Evolutionary conservation across 1,140 invertebrate genomes (phyloP).

Genomic region (Hylaeus volcanicus): DNA sequence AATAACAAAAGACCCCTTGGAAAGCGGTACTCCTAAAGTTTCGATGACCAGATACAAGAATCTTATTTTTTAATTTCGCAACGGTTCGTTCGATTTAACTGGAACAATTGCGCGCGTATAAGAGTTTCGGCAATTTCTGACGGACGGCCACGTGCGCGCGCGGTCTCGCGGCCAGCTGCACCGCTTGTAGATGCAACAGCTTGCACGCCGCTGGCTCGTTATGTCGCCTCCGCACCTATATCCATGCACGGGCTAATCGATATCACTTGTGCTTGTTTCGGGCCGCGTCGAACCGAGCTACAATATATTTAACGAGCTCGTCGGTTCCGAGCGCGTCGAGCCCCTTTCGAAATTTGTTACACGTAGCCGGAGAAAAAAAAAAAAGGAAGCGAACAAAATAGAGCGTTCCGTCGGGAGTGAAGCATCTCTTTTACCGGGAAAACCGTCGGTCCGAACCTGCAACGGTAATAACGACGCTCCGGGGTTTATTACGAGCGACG

Average conservation of each 20-base stretch:
- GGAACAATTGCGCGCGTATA: too few relatives aligned
- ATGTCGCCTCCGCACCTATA: not conserved
- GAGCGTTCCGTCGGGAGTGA: too few relatives aligned
- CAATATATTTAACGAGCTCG: conserved; percentile 1
- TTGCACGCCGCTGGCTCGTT: conserved; percentile 28
- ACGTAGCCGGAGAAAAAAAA: not conserved
- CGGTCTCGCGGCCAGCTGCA: conserved; percentile 37
- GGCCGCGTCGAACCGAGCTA: not conserved
- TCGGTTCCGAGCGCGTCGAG: not conserved
- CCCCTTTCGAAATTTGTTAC: not conserved
- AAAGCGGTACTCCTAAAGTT: not conserved
- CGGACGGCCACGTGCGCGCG: conserved; percentile 15
- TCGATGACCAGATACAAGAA: too few relatives aligned
- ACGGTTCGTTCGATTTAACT: too few relatives aligned
- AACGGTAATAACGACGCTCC: not conserved
- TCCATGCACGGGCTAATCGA: conserved; percentile 12
- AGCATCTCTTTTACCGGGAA: not conserved
- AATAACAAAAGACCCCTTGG: not conserved
- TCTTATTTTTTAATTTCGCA: too few relatives aligned
- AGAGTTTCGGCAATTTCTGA: not conserved
- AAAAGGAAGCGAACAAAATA: too few relatives aligned
- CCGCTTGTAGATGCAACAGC: conserved; percentile 37
- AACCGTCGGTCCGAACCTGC: not conserved
- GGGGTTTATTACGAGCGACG: not conserved
- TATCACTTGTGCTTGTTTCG: conserved; percentile 28